Evolutionary conservation across 2,797 vertebrate genomes (phyloP).

Genomic region (Poecilia velifera): DNA sequence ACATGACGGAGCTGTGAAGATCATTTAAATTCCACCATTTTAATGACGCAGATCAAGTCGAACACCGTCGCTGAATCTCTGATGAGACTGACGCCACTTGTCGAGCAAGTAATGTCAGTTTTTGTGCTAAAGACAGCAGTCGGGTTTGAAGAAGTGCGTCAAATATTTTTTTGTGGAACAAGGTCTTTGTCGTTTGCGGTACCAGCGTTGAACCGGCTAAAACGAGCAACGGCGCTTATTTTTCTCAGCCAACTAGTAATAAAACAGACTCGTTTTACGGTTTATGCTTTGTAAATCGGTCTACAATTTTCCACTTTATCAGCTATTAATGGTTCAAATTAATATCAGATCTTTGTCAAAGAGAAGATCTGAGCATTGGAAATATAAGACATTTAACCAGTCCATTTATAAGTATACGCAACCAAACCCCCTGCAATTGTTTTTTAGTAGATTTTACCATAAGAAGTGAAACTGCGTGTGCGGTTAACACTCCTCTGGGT

Average conservation of each 20-base stretch:
- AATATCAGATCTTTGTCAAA: too few relatives aligned
- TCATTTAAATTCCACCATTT: not conserved
- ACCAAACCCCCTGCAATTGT: not conserved
- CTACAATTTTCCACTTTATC: not conserved
- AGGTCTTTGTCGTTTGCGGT: not conserved
- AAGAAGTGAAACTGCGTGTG: not conserved
- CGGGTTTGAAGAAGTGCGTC: not conserved
- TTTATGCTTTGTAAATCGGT: not conserved
- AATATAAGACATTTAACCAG: too few relatives aligned
- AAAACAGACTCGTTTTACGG: not conserved
- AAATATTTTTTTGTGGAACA: not conserved
- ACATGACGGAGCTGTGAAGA: not conserved
- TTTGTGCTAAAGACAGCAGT: not conserved
- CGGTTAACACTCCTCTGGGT: not conserved
- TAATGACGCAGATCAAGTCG: not conserved
- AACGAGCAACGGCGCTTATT: not conserved
- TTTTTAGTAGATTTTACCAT: not conserved
- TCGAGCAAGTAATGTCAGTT: not conserved
- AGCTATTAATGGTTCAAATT: not conserved
- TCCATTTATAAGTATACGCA: not conserved
- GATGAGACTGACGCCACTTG: not conserved
- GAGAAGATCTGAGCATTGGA: too few relatives aligned
- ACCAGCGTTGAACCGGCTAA: not conserved
- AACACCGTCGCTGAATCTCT: not conserved
- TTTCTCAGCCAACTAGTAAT: not conserved